Base-by-base conservation (phyloP, 2,888 invertebrate species). In the Plebejus argus region DNA sequence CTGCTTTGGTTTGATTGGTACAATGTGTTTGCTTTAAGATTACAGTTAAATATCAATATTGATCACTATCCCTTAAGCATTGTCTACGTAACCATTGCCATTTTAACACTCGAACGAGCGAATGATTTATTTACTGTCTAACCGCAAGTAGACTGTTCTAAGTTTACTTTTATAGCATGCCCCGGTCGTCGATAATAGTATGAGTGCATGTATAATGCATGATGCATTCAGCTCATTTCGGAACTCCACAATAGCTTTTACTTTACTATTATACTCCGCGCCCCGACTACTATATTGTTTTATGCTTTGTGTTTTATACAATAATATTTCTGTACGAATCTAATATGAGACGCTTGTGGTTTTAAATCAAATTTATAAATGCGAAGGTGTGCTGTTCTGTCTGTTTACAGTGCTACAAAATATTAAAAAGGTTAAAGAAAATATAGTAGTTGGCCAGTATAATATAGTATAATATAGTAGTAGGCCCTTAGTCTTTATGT, bases 201-300 rank as follows among this genome's bases (percentile, higher is more conserved):
- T 61, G 23, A 23, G 61, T 23, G 61, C 1, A 45, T 66, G 66
- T 66, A 15, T 66, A 66, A 66, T 66, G 66, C 28, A 66, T 66
- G 61, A 3, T 20, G 20, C 61, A 61, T 61, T 28, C 66, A 12
- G 66, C 66, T 66, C 66, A 66, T 66, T 66, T 28, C 66, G 28
- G 28, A 66, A 66, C 28, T 66, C 15, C 66, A 28, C 66, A 20
- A 28, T 28, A 66, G 61, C 66, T 66, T 66, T 66, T 28, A 66
- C 28, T 28, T 23, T 15, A 66, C 23, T 28, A 28, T 66, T 66
- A 28, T 66, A 23, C 20, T 61, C 20, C 20, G 20, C 15, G 28
- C 28, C 20, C 61, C 20, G 66, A 58, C 58, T 58, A 1, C 58
- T 20, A 8, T 58, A 20, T 58, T 58, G 58, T 58, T 58, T n/a